Conservation (phyloP, 2,797 vertebrate species). For the Falco biarmicus region DNA sequence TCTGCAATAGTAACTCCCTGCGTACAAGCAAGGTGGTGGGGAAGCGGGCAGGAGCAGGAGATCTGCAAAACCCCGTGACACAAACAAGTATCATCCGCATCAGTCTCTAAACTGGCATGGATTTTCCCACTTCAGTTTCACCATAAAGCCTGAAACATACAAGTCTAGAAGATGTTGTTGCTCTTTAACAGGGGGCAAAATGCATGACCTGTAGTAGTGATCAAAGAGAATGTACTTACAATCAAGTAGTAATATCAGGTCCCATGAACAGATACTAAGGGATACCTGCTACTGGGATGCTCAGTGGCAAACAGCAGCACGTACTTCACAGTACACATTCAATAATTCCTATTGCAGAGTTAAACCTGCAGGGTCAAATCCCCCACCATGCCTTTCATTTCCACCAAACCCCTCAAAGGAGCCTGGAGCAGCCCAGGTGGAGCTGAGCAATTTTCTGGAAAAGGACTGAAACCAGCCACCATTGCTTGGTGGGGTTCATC, state of each 20-base stretch:
- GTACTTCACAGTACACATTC: neutral
- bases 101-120: neutral
- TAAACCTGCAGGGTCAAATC: neutral
- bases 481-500: neutral
- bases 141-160: neutral
- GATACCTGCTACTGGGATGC: neutral
- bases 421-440: neutral
- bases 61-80: neutral
- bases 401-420: neutral
- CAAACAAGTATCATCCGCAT: fast-evolving
- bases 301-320: neutral
- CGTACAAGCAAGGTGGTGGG: neutral
- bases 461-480: neutral
- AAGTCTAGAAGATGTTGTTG: neutral
- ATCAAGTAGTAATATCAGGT: fast-evolving
- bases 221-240: neutral
- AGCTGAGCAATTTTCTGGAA: neutral
- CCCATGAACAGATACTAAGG: neutral
- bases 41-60: neutral
- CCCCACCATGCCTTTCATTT: neutral
- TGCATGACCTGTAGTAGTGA: neutral
- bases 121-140: neutral
- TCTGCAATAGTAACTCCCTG: neutral
- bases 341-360: neutral
- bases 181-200: fast-evolving